Percentiles rank a stretch among this genome's conserved stretches.
phyloP scores from a whole-genome alignment of 2,888 invertebrate genomes.

The Callosobruchus maculatus region DNA sequence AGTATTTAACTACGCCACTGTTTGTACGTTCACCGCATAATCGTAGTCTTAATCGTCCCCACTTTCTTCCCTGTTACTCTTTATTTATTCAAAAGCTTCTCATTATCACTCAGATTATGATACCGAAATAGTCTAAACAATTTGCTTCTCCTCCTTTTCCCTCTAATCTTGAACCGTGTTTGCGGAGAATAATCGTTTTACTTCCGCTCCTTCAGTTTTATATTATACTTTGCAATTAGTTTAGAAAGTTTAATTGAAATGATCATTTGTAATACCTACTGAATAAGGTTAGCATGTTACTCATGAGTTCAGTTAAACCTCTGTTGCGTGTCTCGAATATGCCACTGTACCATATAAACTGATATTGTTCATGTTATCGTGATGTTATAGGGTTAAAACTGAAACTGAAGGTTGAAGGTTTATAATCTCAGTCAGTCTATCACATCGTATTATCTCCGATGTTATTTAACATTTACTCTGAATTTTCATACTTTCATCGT shows the following conservation, averaged over 20 bases:
- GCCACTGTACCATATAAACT: too few species aligned
- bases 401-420: too few species aligned
- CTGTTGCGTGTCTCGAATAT: too few species aligned
- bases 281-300: too few species aligned
- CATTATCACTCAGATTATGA: slow-evolving; percentile 35
- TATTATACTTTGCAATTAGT: background rate
- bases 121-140: slow-evolving; percentile 26
- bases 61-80: slow-evolving; percentile 26
- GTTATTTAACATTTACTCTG: too few species aligned
- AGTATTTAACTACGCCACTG: background rate
- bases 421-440: too few species aligned
- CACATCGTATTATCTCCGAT: too few species aligned
- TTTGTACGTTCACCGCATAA: background rate
- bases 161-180: slow-evolving; percentile 1
- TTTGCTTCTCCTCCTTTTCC: slow-evolving; percentile 11
- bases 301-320: too few species aligned
- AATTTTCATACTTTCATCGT: too few species aligned
- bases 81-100: slow-evolving; percentile 32
- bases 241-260: background rate
- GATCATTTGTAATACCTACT: background rate
- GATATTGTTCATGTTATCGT: too few species aligned
- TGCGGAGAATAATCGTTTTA: slow-evolving; percentile 7
- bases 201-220: slow-evolving; percentile 3
- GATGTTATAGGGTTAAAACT: too few species aligned
- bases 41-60: slow-evolving; percentile 16